Conservation (phyloP, 2,113 vertebrate species). For the Lichenostomus cassidix region DNA sequence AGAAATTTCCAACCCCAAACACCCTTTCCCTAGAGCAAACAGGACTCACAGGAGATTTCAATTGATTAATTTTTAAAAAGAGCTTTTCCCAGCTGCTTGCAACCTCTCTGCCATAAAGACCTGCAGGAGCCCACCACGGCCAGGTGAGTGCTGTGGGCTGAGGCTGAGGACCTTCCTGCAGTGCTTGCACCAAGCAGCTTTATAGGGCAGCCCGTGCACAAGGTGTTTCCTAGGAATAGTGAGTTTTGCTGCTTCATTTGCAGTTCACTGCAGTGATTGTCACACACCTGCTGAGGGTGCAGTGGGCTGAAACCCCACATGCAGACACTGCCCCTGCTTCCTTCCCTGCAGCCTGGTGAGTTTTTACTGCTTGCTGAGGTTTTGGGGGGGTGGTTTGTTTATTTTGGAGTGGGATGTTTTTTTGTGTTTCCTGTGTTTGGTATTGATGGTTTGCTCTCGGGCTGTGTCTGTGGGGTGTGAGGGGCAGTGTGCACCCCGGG, state of each 20-base stretch:
- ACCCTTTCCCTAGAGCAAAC: not conserved
- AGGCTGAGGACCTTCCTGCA: not conserved
- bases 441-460: not conserved
- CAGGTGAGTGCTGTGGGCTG: not conserved
- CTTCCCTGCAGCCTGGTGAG: not conserved
- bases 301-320: too few relatives aligned
- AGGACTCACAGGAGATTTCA: not conserved
- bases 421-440: rapidly evolving
- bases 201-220: not conserved
- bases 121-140: rapidly evolving
- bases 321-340: not conserved
- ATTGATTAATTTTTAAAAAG: not conserved
- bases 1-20: not conserved
- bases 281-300: not conserved
- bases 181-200: not conserved
- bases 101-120: not conserved
- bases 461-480: not conserved
- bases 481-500: rapidly evolving
- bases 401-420: not conserved
- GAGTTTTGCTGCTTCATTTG: not conserved
- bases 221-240: not conserved
- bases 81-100: not conserved
- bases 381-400: rapidly evolving
- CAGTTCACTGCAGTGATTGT: not conserved
- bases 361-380: not conserved